Evolutionary conservation across 2,113 vertebrate species (phyloP), one percentile per base, ranked within the genome.

Genomic region (Lamprotornis superbus): DNA sequence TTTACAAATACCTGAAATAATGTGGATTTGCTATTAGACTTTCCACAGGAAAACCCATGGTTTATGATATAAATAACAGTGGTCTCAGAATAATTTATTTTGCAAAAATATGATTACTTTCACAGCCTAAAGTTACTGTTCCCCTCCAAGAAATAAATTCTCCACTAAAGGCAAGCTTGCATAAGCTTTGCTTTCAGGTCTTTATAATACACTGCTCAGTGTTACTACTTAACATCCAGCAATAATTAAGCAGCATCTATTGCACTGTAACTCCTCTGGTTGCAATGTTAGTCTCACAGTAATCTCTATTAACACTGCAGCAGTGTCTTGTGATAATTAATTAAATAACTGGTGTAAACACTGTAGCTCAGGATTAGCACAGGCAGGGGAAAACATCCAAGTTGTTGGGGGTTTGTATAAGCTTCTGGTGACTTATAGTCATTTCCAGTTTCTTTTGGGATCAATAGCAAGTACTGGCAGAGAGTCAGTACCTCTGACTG

Each of bases 391-490:
- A 94, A 95, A 74, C 55, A 67, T 81, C 55, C 59, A 61, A 53
- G 37, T 67, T 75, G 10, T 37, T 44, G 50, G 9, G 53, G 28
- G 60, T 50, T 80, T 83, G 28, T 71, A 27, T 73, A 85, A 52
- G 59, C 74, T 88, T 83, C 68, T 92, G 65, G 83, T 91, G 87
- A 94, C 67, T 68, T 68, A 27, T 63, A 73, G 56, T 65, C 1
- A 60, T 50, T 93, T 86, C 55, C 59, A 84, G 22, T 87, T 89
- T 64, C 63, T 71, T 84, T 94, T 61, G 70, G 77, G 71, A 96
- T 91, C 92, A 87, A 84, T 85, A 89, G 39, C 77, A 85, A 89
- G 59, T 61, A 50, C 81, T 89, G 91, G 69, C 59, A 89, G 83
- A 80, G 59, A 50, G 69, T 49, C 47, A 24, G 47, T 49, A 49